A percentile compares a stretch with the other conserved stretches of the same genome.
Conservation (phyloP, 2,113 vertebrate genomes). For the Seriola aureovittata region DNA sequence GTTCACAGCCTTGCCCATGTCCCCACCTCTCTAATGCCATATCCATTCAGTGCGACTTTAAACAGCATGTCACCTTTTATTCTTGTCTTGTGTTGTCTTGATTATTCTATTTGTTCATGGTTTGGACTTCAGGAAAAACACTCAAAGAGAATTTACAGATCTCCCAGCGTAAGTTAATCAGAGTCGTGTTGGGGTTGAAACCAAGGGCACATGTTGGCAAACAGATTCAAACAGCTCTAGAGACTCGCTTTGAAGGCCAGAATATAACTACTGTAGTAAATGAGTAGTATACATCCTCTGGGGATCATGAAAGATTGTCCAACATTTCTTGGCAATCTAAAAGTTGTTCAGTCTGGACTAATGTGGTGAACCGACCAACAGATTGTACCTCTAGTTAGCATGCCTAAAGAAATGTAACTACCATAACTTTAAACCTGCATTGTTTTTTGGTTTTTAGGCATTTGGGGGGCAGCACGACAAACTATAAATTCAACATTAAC, state of each 20-base stretch:
- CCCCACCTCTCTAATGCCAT: constrained; percentile 40
- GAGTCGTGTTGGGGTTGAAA: constrained; percentile 6
- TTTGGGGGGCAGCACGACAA: background rate
- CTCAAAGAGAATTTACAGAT: constrained; percentile 11
- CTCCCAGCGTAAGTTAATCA: constrained; percentile 14
- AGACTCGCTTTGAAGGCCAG: background rate
- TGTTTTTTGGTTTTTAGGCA: background rate
- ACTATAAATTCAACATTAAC: background rate
- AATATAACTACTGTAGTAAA: background rate
- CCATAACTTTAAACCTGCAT: background rate
- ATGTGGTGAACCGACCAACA: too few species aligned
- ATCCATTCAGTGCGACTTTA: constrained; percentile 31
- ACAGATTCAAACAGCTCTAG: background rate
- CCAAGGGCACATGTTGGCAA: constrained; percentile 4
- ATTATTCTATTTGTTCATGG: constrained; percentile 29
- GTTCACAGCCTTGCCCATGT: constrained; percentile 51
- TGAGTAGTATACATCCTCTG: background rate
- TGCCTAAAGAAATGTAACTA: background rate
- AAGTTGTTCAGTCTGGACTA: background rate
- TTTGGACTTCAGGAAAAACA: constrained; percentile 34
- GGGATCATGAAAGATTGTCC: background rate
- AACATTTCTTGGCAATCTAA: background rate
- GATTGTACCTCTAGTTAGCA: background rate
- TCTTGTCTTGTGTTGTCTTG: constrained; percentile 18
- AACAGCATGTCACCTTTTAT: constrained; percentile 25